Evolutionary conservation across 35 echinoderm and acorn worm genomes (phyloP), one percentile per base, ranked within the genome.

Genomic region (Apostichopus japonicus): DNA sequence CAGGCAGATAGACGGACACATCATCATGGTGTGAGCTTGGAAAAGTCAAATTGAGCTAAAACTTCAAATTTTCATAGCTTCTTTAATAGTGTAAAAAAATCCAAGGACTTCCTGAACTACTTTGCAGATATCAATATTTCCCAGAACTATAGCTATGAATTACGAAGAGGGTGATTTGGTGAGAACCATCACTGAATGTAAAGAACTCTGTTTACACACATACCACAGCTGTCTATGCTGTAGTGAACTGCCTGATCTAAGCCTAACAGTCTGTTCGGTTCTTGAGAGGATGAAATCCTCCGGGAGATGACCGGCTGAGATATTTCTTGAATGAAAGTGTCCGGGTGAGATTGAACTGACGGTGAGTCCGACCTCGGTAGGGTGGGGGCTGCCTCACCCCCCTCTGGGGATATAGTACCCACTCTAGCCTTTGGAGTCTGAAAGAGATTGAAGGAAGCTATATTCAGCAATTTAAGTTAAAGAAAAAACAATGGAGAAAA

Each of bases 151-250:
- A 44, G 33, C 33, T 44, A 44, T 44, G 33, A 44, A 44, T 44
- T 3, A 44, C 33, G 4, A 44, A 44, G 33, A 44, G 33, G 33
- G 22, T 61, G 57, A 61, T 61, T 8, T 61, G 57, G 13, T 61
- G 57, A 44, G 94, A 90, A n/a, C n/a, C n/a, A n/a, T n/a, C 7
- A 94, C 92, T 5, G 96, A 95, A n/a, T 44, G 33, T 44, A 44
- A 44, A 0, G 33, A 44, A 44, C 33, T 44, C 33, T 44, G 2
- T 44, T 44, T 44, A 44, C 33, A 44, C 2, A 94, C 97, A 93
- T 94, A 98, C 97, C 93, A 87, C 97, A 98, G 75, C 97, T 95
- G 90, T 95, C 94, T 55, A 98, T 98, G 77, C 97, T 98, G 77
- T 98, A 93, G 33, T 96, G 87, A 65, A 98, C 96, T 23, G 97